phyloP scores from a whole-genome alignment of 2,888 invertebrate genomes.

The Sinopyrophorus schimmeli region DNA sequence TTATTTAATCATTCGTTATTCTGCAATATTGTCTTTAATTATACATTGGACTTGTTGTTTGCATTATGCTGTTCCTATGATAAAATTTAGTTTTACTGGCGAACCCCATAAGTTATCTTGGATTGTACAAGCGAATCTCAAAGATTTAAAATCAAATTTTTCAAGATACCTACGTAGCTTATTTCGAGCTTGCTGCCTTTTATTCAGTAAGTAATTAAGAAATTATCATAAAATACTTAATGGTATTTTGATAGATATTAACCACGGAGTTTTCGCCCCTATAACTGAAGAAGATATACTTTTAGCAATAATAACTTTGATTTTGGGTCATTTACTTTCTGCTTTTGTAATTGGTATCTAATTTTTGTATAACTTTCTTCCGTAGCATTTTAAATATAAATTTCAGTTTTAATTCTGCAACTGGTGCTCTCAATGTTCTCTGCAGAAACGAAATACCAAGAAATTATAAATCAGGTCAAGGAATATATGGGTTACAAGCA shows the following conservation, averaged over 20 bases:
- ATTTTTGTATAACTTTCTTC: neutral
- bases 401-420: slow-evolving; percentile 45
- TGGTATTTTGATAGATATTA: slow-evolving; percentile 1
- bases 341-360: neutral
- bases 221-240: neutral
- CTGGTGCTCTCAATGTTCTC: slow-evolving; percentile 40
- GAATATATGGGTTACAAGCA: slow-evolving; percentile 54
- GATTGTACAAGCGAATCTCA: slow-evolving; percentile 6
- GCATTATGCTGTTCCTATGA: slow-evolving; percentile 13
- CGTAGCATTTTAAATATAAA: neutral
- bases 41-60: slow-evolving; percentile 23
- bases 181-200: slow-evolving; percentile 7
- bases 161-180: slow-evolving; percentile 7
- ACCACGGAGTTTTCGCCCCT: slow-evolving; percentile 1
- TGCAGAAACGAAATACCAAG: slow-evolving; percentile 51
- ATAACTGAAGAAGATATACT: slow-evolving; percentile 12
- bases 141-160: neutral
- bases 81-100: neutral
- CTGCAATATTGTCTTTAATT: slow-evolving; percentile 3
- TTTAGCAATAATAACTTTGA: slow-evolving; percentile 8
- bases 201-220: slow-evolving; percentile 14
- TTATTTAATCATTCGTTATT: slow-evolving; percentile 2
- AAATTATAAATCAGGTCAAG: slow-evolving; percentile 51
- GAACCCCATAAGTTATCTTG: slow-evolving; percentile 3
- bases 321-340: slow-evolving; percentile 10